phyloP scores from a whole-genome alignment of 1,140 invertebrate genomes.

The Atta colombica region DNA sequence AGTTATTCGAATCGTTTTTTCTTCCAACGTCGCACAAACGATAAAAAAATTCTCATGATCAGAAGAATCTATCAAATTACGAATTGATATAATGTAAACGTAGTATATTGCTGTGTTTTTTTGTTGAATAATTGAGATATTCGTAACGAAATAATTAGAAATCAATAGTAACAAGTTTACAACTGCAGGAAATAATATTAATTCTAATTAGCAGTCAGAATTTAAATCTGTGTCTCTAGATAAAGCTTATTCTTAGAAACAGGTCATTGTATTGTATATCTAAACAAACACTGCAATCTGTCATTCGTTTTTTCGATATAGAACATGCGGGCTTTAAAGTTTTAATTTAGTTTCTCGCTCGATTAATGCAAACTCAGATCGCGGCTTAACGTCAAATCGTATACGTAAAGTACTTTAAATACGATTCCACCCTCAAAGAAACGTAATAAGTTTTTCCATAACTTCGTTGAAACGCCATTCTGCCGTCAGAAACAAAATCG shows the following conservation, averaged over 20 bases:
- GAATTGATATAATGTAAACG: background rate
- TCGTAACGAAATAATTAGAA: no score
- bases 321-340: slow-evolving; percentile 42
- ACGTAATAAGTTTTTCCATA: background rate
- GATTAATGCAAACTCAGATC: slow-evolving; percentile 33
- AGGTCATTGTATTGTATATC: slow-evolving; percentile 8
- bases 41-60: background rate
- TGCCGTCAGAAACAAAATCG: background rate
- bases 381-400: slow-evolving; percentile 36
- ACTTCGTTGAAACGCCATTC: background rate
- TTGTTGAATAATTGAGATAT: background rate
- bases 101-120: background rate
- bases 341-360: slow-evolving; percentile 47
- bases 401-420: slow-evolving; percentile 35
- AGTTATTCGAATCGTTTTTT: background rate
- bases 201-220: background rate
- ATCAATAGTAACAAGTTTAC: background rate
- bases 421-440: background rate
- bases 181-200: background rate
- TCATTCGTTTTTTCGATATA: background rate
- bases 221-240: background rate
- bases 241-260: background rate
- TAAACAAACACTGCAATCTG: slow-evolving; percentile 1
- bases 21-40: background rate
- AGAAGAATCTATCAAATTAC: background rate